Conservation (phyloP, 2,113 vertebrate species). For the Rhizomys pruinosus region DNA sequence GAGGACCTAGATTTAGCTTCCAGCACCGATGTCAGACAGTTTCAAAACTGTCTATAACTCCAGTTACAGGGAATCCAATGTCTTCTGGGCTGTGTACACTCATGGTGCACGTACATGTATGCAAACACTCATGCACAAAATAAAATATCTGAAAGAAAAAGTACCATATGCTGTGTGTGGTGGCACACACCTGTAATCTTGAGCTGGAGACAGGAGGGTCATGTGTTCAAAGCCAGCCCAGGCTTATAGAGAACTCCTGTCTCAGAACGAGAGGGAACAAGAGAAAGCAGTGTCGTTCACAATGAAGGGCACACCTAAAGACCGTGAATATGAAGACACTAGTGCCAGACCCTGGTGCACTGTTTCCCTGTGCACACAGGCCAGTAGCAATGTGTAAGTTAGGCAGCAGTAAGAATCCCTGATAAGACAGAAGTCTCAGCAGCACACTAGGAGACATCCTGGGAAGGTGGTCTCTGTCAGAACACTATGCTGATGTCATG, state of each 20-base stretch:
- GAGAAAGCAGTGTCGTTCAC: background rate
- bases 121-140: no score
- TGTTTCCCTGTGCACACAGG: background rate
- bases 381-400: background rate
- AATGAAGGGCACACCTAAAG: background rate
- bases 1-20: no score
- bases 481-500: background rate
- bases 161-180: background rate
- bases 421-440: background rate
- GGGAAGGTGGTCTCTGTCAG: background rate
- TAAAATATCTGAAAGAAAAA: no score
- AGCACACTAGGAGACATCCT: background rate
- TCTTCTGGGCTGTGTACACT: no score
- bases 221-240: background rate
- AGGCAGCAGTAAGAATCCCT: background rate
- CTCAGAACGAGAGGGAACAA: background rate
- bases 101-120: no score
- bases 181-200: background rate
- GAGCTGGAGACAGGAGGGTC: background rate
- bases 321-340: no score
- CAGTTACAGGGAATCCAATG: no score
- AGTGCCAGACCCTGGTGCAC: background rate
- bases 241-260: no score
- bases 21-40: no score
- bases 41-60: no score